phyloP scores from a whole-genome alignment of 2,797 vertebrate species.

The Somateria mollissima region DNA sequence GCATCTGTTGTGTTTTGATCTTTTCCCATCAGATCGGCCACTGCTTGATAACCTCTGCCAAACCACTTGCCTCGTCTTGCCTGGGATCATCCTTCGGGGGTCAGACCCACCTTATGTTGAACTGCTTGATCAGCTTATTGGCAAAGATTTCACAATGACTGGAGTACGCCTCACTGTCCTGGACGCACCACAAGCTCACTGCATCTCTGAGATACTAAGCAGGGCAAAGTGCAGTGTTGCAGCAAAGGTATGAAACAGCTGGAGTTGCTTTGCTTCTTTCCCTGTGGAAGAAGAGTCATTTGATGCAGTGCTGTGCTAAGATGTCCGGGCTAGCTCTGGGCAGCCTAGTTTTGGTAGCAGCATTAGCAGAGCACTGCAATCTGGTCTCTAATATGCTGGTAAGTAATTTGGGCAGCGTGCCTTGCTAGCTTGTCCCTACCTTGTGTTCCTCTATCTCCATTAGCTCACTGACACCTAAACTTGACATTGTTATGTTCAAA shows the following conservation, averaged over 20 bases:
- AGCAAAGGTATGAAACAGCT: constrained; percentile 34
- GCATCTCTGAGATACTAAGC: constrained; percentile 45
- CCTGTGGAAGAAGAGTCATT: background rate
- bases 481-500: background rate
- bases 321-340: background rate
- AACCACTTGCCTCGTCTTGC: constrained; percentile 79
- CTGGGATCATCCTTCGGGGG: constrained; percentile 57
- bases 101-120: constrained; percentile 60
- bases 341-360: background rate
- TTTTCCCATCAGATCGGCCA: background rate
- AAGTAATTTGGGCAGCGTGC: background rate
- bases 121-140: constrained; percentile 69
- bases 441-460: background rate
- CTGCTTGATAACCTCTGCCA: constrained; percentile 67
- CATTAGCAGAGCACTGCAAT: background rate
- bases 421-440: background rate
- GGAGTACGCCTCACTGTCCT: constrained; percentile 69
- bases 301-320: background rate
- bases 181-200: constrained; percentile 63
- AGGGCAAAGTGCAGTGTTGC: constrained; percentile 2
- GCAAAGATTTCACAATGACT: constrained; percentile 77
- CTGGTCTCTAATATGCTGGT: background rate
- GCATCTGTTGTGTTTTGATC: background rate
- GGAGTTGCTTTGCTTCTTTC: background rate
- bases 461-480: background rate